Conservation (phyloP, 1,140 invertebrate species). For the Sycophila sp. region DNA sequence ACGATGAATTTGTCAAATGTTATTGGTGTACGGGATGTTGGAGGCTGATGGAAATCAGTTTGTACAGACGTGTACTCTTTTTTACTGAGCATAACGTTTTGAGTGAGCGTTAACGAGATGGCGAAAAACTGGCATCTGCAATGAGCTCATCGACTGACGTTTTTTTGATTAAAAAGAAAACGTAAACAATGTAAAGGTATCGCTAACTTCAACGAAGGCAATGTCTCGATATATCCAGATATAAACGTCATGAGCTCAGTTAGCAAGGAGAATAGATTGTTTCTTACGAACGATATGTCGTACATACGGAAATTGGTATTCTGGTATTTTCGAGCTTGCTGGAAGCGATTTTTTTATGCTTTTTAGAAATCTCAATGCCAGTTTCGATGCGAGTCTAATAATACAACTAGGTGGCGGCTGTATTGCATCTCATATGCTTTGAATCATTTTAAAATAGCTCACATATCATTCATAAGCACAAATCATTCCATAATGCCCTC, state of each 20-base stretch:
- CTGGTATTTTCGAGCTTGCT: conserved; percentile 37
- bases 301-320: conserved; percentile 35
- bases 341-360: background rate
- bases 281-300: conserved; percentile 21
- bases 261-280: conserved; percentile 12
- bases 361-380: conserved; percentile 21
- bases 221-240: background rate
- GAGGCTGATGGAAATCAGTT: no score
- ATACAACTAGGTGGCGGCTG: background rate
- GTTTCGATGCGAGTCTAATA: conserved; percentile 7
- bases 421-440: no score
- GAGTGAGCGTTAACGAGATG: no score
- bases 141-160: background rate
- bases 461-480: conserved; percentile 27
- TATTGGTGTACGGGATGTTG: no score
- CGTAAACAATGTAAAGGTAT: no score
- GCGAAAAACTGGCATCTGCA: background rate
- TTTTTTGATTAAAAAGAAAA: background rate
- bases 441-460: background rate
- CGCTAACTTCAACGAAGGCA: no score
- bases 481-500: conserved; percentile 1
- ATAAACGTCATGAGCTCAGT: background rate
- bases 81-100: no score
- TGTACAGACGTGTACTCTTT: no score
- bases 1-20: no score